These are phyloP conservation scores for Drosophila kokeensis DNA, from an alignment of 2,888 invertebrate genomes.

Conservation along the genomic window DNA sequence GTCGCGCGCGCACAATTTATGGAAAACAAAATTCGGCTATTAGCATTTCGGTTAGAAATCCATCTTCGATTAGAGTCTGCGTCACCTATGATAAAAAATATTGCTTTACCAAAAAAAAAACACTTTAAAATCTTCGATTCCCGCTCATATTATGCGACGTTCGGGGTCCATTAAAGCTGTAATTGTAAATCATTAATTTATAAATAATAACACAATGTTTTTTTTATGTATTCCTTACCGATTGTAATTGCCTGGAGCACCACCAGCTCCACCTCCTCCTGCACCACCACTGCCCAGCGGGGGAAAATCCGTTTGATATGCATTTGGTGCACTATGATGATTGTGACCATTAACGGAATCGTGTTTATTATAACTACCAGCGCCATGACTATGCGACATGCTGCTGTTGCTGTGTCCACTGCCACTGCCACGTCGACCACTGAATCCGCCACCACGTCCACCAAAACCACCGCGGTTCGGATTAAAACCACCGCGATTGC, in stretches of 20 bases:
- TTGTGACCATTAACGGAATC: constrained; percentile 59
- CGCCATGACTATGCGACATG: constrained; percentile 84
- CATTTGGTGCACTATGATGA: constrained; percentile 62
- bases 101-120: constrained; percentile 16
- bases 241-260: constrained; percentile 67
- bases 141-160: constrained; percentile 75
- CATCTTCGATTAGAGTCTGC: constrained; percentile 28
- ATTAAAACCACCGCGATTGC: constrained; percentile 78
- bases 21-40: constrained; percentile 72
- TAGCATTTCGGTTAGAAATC: constrained; percentile 51
- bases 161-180: constrained; percentile 82
- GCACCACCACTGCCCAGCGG: constrained; percentile 58
- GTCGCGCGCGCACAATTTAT: constrained; percentile 38
- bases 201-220: neutral
- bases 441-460: constrained; percentile 62
- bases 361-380: constrained; percentile 84
- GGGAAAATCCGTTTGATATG: constrained; percentile 83
- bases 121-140: constrained; percentile 83
- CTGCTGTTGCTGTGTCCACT: constrained; percentile 57
- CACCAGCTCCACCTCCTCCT: constrained; percentile 1
- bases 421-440: constrained; percentile 84
- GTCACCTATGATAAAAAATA: constrained; percentile 31
- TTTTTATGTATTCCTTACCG: constrained; percentile 62
- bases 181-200: constrained; percentile 27
- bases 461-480: constrained; percentile 66